Evolutionary conservation across 2,888 invertebrate species (phyloP).

Genomic region (Cataglyphis rosenhaueri): DNA sequence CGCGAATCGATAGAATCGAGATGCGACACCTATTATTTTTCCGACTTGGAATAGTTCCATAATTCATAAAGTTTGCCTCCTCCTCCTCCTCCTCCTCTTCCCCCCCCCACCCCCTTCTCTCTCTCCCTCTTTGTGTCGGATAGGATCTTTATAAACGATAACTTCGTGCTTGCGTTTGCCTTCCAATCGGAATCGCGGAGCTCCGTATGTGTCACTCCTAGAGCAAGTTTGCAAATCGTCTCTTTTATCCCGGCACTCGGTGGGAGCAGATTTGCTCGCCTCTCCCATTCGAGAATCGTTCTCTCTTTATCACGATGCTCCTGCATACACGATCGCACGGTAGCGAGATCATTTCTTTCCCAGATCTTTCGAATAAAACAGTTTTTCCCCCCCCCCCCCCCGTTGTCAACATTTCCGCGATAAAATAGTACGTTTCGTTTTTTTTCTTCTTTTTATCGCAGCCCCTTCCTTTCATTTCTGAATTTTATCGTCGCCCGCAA

Average conservation of each 20-base stretch:
- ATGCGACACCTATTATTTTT: conserved; percentile 43
- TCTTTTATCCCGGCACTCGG: conserved; percentile 70
- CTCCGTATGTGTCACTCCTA: conserved; percentile 53
- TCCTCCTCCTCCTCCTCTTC: not conserved
- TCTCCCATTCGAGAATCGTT: conserved; percentile 60
- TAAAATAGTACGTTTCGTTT: conserved; percentile 56
- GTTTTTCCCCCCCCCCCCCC: conserved; percentile 32
- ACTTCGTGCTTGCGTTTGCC: conserved; percentile 65
- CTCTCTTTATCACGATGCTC: conserved; percentile 47
- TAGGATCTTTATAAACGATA: conserved; percentile 63
- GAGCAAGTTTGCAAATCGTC: conserved; percentile 74
- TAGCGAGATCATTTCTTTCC: conserved; percentile 70
- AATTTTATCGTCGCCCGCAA: conserved; percentile 55
- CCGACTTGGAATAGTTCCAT: conserved; percentile 29
- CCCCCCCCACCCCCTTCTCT: not conserved
- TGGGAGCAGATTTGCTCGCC: conserved; percentile 71
- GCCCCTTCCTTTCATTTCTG: conserved; percentile 57
- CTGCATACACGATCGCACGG: conserved; percentile 67
- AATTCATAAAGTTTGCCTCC: conserved; percentile 63
- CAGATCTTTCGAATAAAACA: conserved; percentile 63
- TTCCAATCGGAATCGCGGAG: conserved; percentile 49
- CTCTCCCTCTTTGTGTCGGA: conserved; percentile 2
- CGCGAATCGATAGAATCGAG: not conserved
- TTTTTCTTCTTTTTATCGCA: not conserved
- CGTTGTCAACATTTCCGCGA: conserved; percentile 55